Percentiles rank a stretch among this genome's conserved stretches.
Conservation (phyloP, 1,140 invertebrate species). For the Meloidogyne hapla region DNA sequence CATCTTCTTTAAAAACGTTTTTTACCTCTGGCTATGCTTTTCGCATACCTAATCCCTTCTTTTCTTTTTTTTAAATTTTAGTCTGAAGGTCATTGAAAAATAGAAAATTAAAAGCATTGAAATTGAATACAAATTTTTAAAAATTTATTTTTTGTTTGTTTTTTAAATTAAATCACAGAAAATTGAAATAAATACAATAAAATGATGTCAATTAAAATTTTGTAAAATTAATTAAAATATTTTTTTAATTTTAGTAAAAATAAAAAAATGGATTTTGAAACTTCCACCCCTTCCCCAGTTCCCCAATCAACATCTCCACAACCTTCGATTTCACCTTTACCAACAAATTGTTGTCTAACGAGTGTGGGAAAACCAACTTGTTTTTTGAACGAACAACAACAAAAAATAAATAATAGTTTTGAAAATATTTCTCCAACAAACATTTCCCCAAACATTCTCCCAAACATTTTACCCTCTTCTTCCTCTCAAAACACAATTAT, state of each 20-base stretch:
- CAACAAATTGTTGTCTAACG: background rate
- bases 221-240: no score
- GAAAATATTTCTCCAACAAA: background rate
- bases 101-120: background rate
- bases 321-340: no score
- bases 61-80: background rate
- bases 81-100: background rate
- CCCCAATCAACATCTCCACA: background rate
- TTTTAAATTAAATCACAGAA: background rate
- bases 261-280: background rate
- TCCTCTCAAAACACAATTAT: background rate
- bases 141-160: background rate
- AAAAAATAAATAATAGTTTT: background rate
- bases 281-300: background rate
- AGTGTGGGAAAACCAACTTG: background rate
- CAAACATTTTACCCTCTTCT: background rate
- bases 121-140: background rate
- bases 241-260: background rate
- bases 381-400: background rate
- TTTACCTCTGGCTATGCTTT: background rate
- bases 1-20: background rate
- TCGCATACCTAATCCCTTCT: background rate
- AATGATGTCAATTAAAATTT: background rate
- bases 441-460: background rate
- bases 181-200: constrained; percentile 1